phyloP scores from a whole-genome alignment of 23 tunicate genomes.

The Halocynthia roretzi region DNA sequence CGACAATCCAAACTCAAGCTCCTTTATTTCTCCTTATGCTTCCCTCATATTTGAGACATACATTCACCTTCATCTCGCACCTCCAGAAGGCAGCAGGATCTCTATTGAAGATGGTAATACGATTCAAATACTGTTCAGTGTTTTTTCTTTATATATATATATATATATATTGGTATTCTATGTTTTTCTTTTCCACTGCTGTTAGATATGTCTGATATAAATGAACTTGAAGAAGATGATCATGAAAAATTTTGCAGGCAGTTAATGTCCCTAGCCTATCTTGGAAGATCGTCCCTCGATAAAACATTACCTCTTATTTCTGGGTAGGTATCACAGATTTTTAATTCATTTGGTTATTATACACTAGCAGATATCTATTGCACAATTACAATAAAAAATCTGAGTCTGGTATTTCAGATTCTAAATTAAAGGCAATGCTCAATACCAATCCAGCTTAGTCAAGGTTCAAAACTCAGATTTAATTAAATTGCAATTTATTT shows the following conservation, averaged over 20 bases:
- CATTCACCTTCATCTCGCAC: slow-evolving; percentile 43
- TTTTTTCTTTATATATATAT: neutral
- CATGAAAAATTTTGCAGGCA: slow-evolving; percentile 41
- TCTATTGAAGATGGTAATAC: slow-evolving; percentile 12
- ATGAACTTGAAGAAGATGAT: slow-evolving; percentile 75
- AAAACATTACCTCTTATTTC: slow-evolving; percentile 28
- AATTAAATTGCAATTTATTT: too few species aligned
- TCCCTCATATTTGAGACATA: slow-evolving; percentile 26
- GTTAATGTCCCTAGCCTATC: slow-evolving; percentile 40
- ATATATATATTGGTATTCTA: neutral
- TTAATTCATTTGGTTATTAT: neutral
- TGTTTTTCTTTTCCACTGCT: neutral
- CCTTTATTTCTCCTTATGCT: slow-evolving; percentile 31
- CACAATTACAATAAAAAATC: too few species aligned
- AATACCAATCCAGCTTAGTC: too few species aligned
- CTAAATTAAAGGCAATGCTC: too few species aligned
- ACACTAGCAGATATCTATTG: too few species aligned
- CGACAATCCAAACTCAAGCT: slow-evolving; percentile 2
- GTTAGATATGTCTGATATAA: slow-evolving; percentile 30
- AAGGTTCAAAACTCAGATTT: too few species aligned
- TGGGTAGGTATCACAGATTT: slow-evolving; percentile 8
- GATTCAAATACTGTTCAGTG: neutral
- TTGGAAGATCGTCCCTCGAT: slow-evolving; percentile 23
- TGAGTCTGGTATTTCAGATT: too few species aligned
- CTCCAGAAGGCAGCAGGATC: slow-evolving; percentile 57